A percentile compares a stretch with the other conserved stretches of the same genome.
These are phyloP conservation scores for Anoplopoma fimbria DNA, from an alignment of 2,113 vertebrate genomes.

Conservation along the genomic window DNA sequence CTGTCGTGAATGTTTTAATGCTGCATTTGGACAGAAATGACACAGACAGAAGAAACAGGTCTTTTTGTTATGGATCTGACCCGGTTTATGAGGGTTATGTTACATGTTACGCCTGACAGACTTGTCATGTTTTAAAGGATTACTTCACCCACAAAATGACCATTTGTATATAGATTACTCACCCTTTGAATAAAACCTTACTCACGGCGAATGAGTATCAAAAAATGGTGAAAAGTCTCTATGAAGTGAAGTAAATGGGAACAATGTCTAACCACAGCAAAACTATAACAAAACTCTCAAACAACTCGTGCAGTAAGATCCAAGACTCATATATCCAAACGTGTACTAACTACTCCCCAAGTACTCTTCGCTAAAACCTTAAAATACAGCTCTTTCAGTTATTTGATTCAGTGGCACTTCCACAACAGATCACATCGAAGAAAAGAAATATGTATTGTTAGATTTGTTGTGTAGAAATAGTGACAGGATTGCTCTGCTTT, in stretches of 20 bases:
- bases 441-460: neutral
- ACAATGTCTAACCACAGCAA: neutral
- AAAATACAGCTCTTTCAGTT: neutral
- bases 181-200: too few relatives aligned
- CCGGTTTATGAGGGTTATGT: neutral
- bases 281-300: neutral
- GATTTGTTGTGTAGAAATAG: neutral
- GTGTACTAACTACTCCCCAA: too few relatives aligned
- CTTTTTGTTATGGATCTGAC: neutral
- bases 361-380: neutral
- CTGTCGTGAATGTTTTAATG: conserved; percentile 11
- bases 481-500: neutral
- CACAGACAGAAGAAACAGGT: neutral
- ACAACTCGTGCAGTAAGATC: too few relatives aligned
- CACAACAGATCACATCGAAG: neutral
- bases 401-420: too few relatives aligned
- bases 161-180: too few relatives aligned
- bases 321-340: neutral
- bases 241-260: neutral
- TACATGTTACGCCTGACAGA: too few relatives aligned
- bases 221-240: neutral
- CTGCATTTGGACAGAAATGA: conserved; percentile 11
- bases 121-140: neutral
- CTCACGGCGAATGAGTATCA: too few relatives aligned
- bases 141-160: too few relatives aligned